Conservation (phyloP, 2,888 invertebrate genomes). For the Platypus cylindrus region DNA sequence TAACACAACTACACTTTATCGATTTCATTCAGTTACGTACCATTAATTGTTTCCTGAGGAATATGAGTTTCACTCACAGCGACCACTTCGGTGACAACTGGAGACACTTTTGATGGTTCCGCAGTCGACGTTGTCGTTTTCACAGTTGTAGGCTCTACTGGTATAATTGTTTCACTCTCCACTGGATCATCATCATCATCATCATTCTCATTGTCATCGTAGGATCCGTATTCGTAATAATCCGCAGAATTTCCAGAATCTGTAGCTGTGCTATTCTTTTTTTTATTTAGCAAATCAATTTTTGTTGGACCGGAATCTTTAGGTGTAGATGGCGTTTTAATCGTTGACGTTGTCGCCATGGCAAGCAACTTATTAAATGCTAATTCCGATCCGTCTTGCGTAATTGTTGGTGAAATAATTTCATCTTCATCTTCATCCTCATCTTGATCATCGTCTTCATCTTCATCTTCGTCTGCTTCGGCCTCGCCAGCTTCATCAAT, state of each 20-base stretch:
- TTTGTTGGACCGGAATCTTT: conserved; percentile 9
- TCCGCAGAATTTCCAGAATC: conserved; percentile 22
- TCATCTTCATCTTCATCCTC: no score
- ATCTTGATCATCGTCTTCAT: no score
- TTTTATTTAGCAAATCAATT: conserved; percentile 8
- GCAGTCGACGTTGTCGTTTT: background rate
- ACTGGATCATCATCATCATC: conserved; percentile 32
- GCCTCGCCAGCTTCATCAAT: conserved; percentile 12
- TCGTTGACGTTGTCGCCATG: background rate
- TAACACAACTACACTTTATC: no score
- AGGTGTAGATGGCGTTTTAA: conserved; percentile 7
- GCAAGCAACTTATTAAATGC: no score
- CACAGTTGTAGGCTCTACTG: conserved; percentile 19
- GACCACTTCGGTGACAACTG: conserved; percentile 8
- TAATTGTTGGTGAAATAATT: no score
- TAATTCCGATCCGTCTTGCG: no score
- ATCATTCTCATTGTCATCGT: conserved; percentile 33
- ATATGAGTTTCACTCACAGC: conserved; percentile 15
- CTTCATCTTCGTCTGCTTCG: background rate
- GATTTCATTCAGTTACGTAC: no score
- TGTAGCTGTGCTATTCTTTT: conserved; percentile 9
- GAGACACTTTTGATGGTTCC: background rate
- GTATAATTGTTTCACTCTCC: conserved; percentile 32
- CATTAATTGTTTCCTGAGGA: no score
- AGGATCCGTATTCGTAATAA: conserved; percentile 36